Base-by-base conservation (phyloP, 2,888 invertebrate genomes). In the Trissoscelio sp. region DNA sequence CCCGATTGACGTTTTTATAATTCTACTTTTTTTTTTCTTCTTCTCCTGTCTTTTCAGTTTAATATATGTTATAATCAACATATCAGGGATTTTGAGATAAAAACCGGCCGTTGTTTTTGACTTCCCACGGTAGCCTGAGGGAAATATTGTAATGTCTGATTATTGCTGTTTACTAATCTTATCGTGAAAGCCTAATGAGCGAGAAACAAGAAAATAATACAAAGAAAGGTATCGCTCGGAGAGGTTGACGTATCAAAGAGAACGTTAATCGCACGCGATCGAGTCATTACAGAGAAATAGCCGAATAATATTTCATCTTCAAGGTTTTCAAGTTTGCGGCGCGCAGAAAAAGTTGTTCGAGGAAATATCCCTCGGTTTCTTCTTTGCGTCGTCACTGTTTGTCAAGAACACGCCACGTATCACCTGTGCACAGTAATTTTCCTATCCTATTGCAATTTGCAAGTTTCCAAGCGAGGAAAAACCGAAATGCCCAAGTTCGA, bases 191-290 rank as follows among this genome's bases (percentile, higher is more conserved):
- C 37, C 42, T 70, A 78, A 67, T 70, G 48, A 62, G 66, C 37
- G 69, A 18, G 62, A 60, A 75, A 81, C 28, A 58, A 82, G 79
- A 75, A 83, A 85, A 83, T 46, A 62, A 74, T 74, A 51, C 55
- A 58, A 73, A 82, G 81, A 55, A 81, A 79, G 67, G 79, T 75
- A 78, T 79, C 64, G 73, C 20, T 74, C 53, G 79, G 69, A 81
- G 79, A 74, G 80, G 82, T 70, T 83, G 83, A 84, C 83, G 83
- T 83, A 86, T 86, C 85, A 84, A 75, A 84, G 86, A 74, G 85
- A 86, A 85, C 85, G 87, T 84, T 85, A 87, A 89, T 89, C 85
- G 84, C 88, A 87, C 88, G 89, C 88, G 88, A 89, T 88, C 87
- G 85, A 86, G 86, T 89, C 87, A 87, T 89, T 89, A 88, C 85